Base-by-base conservation (phyloP, 23 tunicate species). In the Clavelina lepadiformis region DNA sequence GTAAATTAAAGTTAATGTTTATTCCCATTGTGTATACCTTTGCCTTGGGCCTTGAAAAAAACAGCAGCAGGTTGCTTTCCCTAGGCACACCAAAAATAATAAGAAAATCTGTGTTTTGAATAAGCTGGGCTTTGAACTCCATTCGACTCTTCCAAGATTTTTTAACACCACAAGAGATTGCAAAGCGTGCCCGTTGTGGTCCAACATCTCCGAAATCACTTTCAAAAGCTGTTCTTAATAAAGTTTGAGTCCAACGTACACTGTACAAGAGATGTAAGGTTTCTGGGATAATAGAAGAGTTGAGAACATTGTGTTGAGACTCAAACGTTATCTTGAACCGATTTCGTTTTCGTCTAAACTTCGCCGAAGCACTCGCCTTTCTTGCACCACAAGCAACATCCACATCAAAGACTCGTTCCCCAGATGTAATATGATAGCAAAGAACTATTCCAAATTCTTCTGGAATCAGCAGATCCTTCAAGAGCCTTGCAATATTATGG, bases 211-310 rank as follows among this genome's bases (percentile, higher is more conserved):
- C n/a, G n/a, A n/a, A n/a, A n/a, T n/a, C n/a, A n/a, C n/a, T n/a
- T 56, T 56, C 61, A 33, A 56, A 56, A 22, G 61, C 61, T 2
- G 61, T 56, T 56, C 33, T 28, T 3, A 56, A 56, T 2, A 34
- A 22, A 33, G 28, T n/a, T 5, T 13, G 5, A 19, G 6, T 26
- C 61, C 61, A 56, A 22, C 29, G 31, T 3, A 56, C 29, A 34
- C 30, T 56, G 29, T 28, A 19, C 2, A 34, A 23, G 2, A 33
- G 33, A 13, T 26, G 61, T 33, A 56, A 33, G 20, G 30, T 13
- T 13, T 34, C 33, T 4, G 61, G 61, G 30, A 56, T n/a, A 3
- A 33, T 34, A n/a, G n/a, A n/a, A n/a, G n/a, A n/a, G n/a, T n/a
- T n/a, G n/a, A n/a, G n/a, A n/a, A n/a, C n/a, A n/a, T n/a, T n/a